Evolutionary conservation across 2,888 invertebrate genomes (phyloP), one percentile per base, ranked within the genome.

Genomic region (Acrocyrtus sp.): DNA sequence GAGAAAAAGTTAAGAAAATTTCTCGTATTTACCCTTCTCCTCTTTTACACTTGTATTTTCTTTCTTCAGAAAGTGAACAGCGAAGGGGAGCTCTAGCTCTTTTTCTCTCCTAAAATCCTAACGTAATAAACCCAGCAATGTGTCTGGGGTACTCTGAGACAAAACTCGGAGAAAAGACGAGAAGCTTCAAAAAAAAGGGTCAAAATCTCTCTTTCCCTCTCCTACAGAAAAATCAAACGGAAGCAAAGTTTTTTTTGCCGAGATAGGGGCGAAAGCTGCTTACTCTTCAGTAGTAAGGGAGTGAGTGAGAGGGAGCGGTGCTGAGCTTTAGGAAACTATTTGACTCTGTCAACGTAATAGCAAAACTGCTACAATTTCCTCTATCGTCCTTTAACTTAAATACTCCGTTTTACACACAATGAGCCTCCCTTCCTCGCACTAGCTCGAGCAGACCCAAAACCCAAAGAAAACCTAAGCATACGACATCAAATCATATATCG

Each of bases 311-410:
- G 34, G 34, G 54, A 27, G 24, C 48, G 66, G 53, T 45, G 43
- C 54, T 65, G 51, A 66, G 53, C 48, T 66, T 27, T 51, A 66
- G 72, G 68, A 63, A 61, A 58, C 77, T 67, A 70, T 67, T 69
- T 68, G 67, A 72, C 75, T 69, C 68, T 74, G 62, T 74, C 73
- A 76, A 74, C 73, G 75, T 78, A 78, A 67, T 63, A 65, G 34
- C 67, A 68, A 69, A 73, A 72, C 76, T 75, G 76, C 75, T 79
- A 76, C 76, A 76, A 78, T 75, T 74, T 78, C 76, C 72, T 72
- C 72, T 72, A 65, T 72, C 72, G 63, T 41, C 72, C 58, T 57
- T 65, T 72, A 58, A 72, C 72, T 72, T 65, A 66, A 66, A 72
- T 66, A 50, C 58, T 72, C n/a, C 22, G 12, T 43, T 68, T 63